Percentiles rank a stretch among this genome's conserved stretches.
Evolutionary conservation across 2,113 vertebrate genomes (phyloP).

Genomic region (western clawed frog (Xenopus tropicalis)): UCB_Xtro_10.0 CM004451.2:9291001-9291500

Average conservation of each 20-base stretch:
- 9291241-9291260: constrained; percentile 4
- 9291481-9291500: too few relatives aligned
- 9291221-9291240: constrained; percentile 16
- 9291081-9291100: constrained; percentile 4
- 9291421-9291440: too few relatives aligned
- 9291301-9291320: background rate
- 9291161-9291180: constrained; percentile 25
- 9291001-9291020: background rate
- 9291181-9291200: constrained; percentile 19
- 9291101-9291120: constrained; percentile 26
- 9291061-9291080: constrained; percentile 11
- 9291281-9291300: constrained; percentile 4
- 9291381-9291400: too few relatives aligned
- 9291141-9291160: constrained; percentile 2
- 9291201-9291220: constrained; percentile 15
- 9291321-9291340: too few relatives aligned
- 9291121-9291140: constrained; percentile 31
- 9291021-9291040: constrained; percentile 20
- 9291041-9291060: constrained; percentile 40
- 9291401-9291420: too few relatives aligned
- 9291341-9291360: too few relatives aligned
- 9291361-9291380: too few relatives aligned
- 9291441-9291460: too few relatives aligned
- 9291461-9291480: too few relatives aligned
- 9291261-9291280: constrained; percentile 18